Percentiles rank a stretch among this genome's conserved stretches.
Conservation (phyloP, 2,888 invertebrate genomes). For the Trisateles emortualis region DNA sequence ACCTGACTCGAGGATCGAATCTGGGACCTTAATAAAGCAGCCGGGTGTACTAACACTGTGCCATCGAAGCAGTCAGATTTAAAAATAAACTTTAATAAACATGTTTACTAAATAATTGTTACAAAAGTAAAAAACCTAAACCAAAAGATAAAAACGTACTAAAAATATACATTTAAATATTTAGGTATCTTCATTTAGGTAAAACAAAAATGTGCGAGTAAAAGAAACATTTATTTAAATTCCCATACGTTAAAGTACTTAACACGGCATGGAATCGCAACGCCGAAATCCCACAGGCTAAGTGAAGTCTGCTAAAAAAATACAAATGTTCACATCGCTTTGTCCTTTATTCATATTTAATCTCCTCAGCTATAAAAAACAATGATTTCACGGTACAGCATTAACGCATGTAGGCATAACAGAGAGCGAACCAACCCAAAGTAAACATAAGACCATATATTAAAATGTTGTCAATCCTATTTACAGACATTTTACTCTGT, state of each 20-base stretch:
- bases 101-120: no score
- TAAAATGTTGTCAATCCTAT: constrained; percentile 86
- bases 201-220: background rate
- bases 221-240: constrained; percentile 51
- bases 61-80: no score
- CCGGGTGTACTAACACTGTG: no score
- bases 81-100: no score
- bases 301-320: constrained; percentile 71
- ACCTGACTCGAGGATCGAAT: no score
- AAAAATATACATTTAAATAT: background rate
- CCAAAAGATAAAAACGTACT: background rate
- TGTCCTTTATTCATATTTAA: constrained; percentile 85
- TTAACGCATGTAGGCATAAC: constrained; percentile 86
- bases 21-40: no score
- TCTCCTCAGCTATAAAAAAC: constrained; percentile 82
- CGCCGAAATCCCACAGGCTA: constrained; percentile 74
- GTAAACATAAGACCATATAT: constrained; percentile 83
- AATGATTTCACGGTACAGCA: constrained; percentile 86
- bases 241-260: constrained; percentile 65
- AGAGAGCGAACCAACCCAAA: constrained; percentile 78
- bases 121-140: no score
- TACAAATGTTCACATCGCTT: constrained; percentile 75
- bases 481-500: constrained; percentile 85
- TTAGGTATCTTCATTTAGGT: background rate
- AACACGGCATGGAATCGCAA: constrained; percentile 64